Evolutionary conservation across 2,113 vertebrate genomes (phyloP), one percentile per base, ranked within the genome.

Genomic region (Trichechus manatus): DNA sequence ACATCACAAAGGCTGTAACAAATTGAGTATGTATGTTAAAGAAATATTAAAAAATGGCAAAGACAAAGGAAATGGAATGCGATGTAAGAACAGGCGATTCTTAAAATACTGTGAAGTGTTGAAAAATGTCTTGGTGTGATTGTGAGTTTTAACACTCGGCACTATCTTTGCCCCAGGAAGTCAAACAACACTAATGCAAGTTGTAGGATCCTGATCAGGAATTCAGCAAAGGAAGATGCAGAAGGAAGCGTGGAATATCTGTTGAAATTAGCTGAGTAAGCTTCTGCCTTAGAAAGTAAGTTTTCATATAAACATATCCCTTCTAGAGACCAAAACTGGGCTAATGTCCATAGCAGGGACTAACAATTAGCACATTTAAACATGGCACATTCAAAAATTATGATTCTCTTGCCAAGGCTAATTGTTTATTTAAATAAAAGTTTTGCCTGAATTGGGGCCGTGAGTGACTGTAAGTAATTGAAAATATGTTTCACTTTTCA

Each of bases 21-120:
- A 93, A 79, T 20, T 56, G 44, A 94, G 23, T 39, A 79, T 50
- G n/a, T 61, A 39, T 85, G 31, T 36, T 91, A 93, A 82, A 95
- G 10, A 92, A 93, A 94, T 93, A 79, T 15, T 74, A 50, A 82
- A 90, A 59, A 91, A 88, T 94, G 78, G 63, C 50, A 74, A 95
- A 95, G 27, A 63, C 47, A 44, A 94, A 96, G 79, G 78, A 77
- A 94, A 94, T 79, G 66, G n/a, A 87, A 92, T 74, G 59, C 31
- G 75, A 95, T 94, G 44, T 39, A 97, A 96, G 29, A 95, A 93
- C 66, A 90, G 27, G 64, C 22, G 68, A 68, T 96, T 94, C 74
- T 97, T 96, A 96, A 97, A 95, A 96, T 97, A 95, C 78, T 59
- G 25, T 50, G n/a, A 74, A 79, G 86, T 96, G 94, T 86, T 94